Base-by-base conservation (phyloP, 2,113 vertebrate genomes). In the Poecile atricapillus region DNA sequence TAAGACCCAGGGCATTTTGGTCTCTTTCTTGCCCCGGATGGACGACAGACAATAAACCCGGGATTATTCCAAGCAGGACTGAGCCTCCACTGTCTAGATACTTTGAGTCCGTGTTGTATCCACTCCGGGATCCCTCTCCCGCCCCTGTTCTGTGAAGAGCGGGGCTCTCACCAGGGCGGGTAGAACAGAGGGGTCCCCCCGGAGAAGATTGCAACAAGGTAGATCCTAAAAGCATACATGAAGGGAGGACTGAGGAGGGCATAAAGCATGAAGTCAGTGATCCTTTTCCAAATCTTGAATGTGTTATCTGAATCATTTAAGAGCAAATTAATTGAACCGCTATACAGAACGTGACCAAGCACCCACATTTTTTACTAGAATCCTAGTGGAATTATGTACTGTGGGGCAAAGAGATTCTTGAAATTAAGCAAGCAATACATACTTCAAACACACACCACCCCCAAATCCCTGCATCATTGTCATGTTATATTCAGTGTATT, bases 391-490 rank as follows among this genome's bases (percentile, higher is more conserved):
- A 56, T 4, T 27, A 13, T 46, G 2, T 35, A 39, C 15, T 1
- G 0, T 11, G 3, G 7, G 33, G 2, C 3, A 35, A 12, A 81
- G 13, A 43, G 10, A 56, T 67, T 78, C 21, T 83, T 78, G 18
- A 63, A 63, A 55, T 55, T 50, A 24, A n/a, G 8, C 0, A 1
- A 15, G 10, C 13, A 63, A 31, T 18, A 33, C 10, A 44, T 5
- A 16, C 4, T 58, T n/a, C 75, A 60, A 70, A 56, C 41, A 33
- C 30, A 55, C 10, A 7, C 25, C 12, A 35, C 7, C 2, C 15
- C 5, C 7, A 3, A 9, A 3, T 4, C 10, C 13, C 8, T 12
- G 9, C 10, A 25, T 41, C 49, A 47, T 3, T 4, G 2, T 30
- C 35, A 8, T 52, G 9, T 43, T 79, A 43, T 25, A 30, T 4